Base-by-base conservation (phyloP, 2,797 vertebrate genomes). In the Capromys pilorides region DNA sequence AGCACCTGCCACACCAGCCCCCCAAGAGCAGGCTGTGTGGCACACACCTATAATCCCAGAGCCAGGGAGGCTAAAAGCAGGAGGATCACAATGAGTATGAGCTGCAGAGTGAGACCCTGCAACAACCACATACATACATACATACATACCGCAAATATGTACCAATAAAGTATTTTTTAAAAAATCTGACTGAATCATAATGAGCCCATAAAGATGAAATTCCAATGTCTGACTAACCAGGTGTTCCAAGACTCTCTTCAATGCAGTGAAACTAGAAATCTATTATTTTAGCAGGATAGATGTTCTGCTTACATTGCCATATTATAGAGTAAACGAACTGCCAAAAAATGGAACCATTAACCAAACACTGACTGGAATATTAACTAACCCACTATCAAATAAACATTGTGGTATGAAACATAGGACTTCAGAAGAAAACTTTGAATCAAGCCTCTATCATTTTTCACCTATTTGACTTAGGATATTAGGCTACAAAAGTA, bases 241-340 rank as follows among this genome's bases (percentile, higher is more conserved):
- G 51, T 79, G 33, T 86, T 75, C 24, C 41, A 95, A 75, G 41
- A 75, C 45, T 24, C 73, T 85, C 69, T 73, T 80, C 10, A 89
- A 85, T 66, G 86, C 64, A 88, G 67, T 51, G 83, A 90, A 92
- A 81, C 39, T 49, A 81, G 21, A 93, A 90, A 93, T 61, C 62
- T 26, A 78, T 22, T 79, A 81, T 51, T 81, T 86, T 80, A 73
- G 45, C 19, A 80, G 45, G 86, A 45, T 67, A 31, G n/a, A 95
- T 86, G 11, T 66, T 77, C 33, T 51, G 22, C 59, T 90, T 66
- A 33, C 16, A 86, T 61, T 59, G 75, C 59, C 54, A 49, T 67
- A 31, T 75, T 64, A 62, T 13, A 59, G 19, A 89, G 51, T 88
- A 91, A 88, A 91, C 1, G 39, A 75, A 91, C 10, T 67, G 80